Base-by-base conservation (phyloP, 30 jellyfish, hydroid and myxozoan species). In the Sanderia malayensis region DNA sequence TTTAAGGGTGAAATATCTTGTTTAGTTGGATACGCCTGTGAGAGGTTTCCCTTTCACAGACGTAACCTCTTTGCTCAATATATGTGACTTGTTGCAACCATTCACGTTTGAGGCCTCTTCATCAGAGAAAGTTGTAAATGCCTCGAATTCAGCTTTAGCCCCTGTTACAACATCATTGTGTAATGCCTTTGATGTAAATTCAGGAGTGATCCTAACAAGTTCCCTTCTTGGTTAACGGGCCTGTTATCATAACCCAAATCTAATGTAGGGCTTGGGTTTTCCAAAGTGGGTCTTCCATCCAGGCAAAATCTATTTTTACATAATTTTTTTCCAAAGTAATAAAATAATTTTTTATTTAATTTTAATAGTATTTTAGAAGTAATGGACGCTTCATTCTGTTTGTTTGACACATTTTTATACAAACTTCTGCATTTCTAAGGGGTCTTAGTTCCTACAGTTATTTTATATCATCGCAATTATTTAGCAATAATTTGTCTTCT, bases 241-340 rank as follows among this genome's bases (percentile, higher is more conserved):
- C 45, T 27, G 19, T 66, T 66, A 1, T 33, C 62, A 46, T 68
- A 45, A 1, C 80, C 80, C 46, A 68, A 7, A 24, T 44, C 63
- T 1, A 44, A 3, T 2, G 68, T 17, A 41, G 67, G 68, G 45
- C 15, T 41, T 22, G 67, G 68, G 27, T 44, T 44, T 21, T 68
- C 80, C 1, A 2, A 20, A 6, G 80, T 68, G 44, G 80, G 68
- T 41, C 6, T 68, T 68, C 80, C 80, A 44, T 68, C 80, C 0
- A 44, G 1, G 17, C 53, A 37, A 30, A 33, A 2, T 61, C 78
- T 44, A 66, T 2, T 9, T n/a, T n/a, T n/a, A n/a, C n/a, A n/a
- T n/a, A n/a, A n/a, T n/a, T n/a, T n/a, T n/a, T n/a, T n/a, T n/a
- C n/a, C 58, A 3, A 31, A 2, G n/a, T n/a, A n/a, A n/a, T n/a